Conservation (phyloP, 2,797 vertebrate species). For the Poecilia wingei region DNA sequence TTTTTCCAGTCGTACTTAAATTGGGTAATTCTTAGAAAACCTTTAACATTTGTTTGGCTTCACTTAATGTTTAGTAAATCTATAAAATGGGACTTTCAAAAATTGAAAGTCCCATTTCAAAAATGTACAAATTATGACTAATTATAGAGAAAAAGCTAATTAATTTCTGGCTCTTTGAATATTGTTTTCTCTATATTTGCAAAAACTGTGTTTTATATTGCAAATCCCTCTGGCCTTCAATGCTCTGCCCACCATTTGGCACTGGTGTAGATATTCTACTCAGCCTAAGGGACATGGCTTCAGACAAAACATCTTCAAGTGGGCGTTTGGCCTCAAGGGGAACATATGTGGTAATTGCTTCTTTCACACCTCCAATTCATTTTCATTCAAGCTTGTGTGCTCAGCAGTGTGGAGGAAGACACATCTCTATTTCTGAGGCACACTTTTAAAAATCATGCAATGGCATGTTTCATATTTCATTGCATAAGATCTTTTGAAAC, state of each 20-base stretch:
- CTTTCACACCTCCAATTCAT: slow-evolving; percentile 46
- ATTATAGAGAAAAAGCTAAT: background rate
- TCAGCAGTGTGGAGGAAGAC: slow-evolving; percentile 14
- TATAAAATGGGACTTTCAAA: background rate
- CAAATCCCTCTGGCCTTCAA: background rate
- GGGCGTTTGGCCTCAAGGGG: slow-evolving; percentile 37
- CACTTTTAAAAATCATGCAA: slow-evolving; percentile 22
- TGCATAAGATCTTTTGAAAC: slow-evolving; percentile 6
- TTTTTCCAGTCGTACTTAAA: background rate
- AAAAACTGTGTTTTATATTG: background rate
- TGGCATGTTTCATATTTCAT: slow-evolving; percentile 10
- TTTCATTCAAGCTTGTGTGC: slow-evolving; percentile 36
- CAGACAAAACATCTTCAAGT: slow-evolving; percentile 46
- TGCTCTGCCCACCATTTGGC: slow-evolving; percentile 23
- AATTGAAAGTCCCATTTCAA: background rate
- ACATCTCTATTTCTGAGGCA: slow-evolving; percentile 35
- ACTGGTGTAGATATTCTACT: slow-evolving; percentile 27
- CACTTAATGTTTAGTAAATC: background rate
- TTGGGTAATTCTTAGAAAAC: background rate
- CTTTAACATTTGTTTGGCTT: background rate
- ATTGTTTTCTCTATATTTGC: background rate
- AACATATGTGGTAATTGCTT: slow-evolving; percentile 35
- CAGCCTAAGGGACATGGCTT: slow-evolving; percentile 34
- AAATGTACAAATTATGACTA: background rate
- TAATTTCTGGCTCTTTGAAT: background rate